Conservation (phyloP, 2,888 invertebrate species). For the Andrena minutula region DNA sequence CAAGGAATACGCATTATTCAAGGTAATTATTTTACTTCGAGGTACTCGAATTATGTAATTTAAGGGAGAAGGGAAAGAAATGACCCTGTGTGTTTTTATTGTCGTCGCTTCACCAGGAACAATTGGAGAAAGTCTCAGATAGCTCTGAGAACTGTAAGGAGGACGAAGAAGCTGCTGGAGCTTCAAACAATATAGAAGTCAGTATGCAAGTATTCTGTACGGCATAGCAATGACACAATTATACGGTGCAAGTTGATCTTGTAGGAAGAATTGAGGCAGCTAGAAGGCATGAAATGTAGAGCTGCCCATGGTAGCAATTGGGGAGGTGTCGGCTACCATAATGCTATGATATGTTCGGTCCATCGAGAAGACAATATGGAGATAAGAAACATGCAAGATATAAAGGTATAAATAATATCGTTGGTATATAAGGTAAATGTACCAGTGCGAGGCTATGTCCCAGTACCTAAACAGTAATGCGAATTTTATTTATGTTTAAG, state of each 20-base stretch:
- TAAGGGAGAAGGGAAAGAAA: not conserved
- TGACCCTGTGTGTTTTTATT: not conserved
- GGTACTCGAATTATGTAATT: not conserved
- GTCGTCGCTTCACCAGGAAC: conserved; percentile 83
- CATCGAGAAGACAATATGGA: conserved; percentile 86
- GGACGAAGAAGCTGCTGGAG: conserved; percentile 74
- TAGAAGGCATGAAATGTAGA: conserved; percentile 94
- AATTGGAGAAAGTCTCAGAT: conserved; percentile 85
- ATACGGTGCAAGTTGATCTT: conserved; percentile 82
- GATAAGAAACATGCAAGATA: conserved; percentile 87
- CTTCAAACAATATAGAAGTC: conserved; percentile 79
- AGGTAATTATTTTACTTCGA: conserved; percentile 85
- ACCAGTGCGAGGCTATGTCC: no score
- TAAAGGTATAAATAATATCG: conserved; percentile 86
- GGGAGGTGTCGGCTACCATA: conserved; percentile 92
- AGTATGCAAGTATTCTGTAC: conserved; percentile 84
- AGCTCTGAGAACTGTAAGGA: conserved; percentile 73
- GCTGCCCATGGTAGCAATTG: conserved; percentile 93
- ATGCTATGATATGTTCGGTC: conserved; percentile 93
- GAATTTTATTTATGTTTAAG: no score
- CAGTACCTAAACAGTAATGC: no score
- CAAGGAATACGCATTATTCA: conserved; percentile 89
- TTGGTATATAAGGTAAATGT: not conserved
- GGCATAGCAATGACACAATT: conserved; percentile 85
- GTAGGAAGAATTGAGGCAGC: conserved; percentile 88